A percentile compares a stretch with the other conserved stretches of the same genome.
phyloP scores from a whole-genome alignment of 2,888 invertebrate species.

The Platycnemis pennipes region DNA sequence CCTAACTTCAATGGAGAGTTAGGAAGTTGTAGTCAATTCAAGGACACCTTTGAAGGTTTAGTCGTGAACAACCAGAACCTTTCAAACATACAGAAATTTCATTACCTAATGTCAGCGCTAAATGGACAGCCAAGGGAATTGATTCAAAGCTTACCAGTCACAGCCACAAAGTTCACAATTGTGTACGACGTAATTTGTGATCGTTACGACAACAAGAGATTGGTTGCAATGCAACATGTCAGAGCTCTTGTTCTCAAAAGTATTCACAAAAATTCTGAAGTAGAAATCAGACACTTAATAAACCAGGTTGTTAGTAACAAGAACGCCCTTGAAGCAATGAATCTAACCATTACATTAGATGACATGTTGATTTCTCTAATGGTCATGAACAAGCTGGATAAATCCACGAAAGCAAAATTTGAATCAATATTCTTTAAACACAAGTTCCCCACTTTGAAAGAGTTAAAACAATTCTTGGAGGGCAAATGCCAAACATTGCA shows the following conservation, averaged over 20 bases:
- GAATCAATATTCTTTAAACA: conserved; percentile 5
- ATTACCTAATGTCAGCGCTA: neutral
- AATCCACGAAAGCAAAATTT: neutral
- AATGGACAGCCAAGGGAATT: neutral
- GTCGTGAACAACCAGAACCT: neutral
- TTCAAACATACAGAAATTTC: neutral
- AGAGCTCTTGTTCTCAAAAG: neutral
- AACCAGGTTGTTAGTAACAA: neutral
- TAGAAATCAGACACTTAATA: conserved; percentile 3
- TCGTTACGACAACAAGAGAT: neutral
- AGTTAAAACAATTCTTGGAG: conserved; percentile 8
- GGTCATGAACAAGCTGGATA: neutral
- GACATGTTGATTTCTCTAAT: neutral
- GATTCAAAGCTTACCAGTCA: neutral
- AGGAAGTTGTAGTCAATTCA: neutral
- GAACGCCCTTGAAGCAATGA: neutral
- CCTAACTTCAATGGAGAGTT: too few species aligned
- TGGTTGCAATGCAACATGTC: conserved; percentile 11
- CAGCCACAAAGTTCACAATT: neutral
- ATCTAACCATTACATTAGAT: neutral
- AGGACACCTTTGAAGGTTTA: neutral
- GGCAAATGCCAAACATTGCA: neutral
- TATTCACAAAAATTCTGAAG: neutral
- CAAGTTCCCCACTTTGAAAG: neutral
- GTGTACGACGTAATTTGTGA: neutral